phyloP scores from a whole-genome alignment of 2,888 invertebrate genomes.

The Chaetogeoica ovagalla region DNA sequence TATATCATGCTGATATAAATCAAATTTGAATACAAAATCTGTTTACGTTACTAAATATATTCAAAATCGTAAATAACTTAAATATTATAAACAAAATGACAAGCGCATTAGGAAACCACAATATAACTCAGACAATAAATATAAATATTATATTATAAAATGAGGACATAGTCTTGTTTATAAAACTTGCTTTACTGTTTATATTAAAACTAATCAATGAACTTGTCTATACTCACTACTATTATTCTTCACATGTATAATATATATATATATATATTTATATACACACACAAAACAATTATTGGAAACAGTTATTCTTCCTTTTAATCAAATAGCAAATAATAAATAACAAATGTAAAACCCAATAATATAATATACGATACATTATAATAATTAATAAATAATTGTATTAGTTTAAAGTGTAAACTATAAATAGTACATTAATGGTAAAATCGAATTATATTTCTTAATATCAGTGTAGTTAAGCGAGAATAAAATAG shows the following conservation, averaged over 20 bases:
- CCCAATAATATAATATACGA: not conserved
- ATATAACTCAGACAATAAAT: not conserved
- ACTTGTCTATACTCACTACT: not conserved
- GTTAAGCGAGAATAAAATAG: not conserved
- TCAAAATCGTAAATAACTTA: slow-evolving; percentile 21
- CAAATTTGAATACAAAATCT: not conserved
- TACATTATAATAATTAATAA: slow-evolving; percentile 7
- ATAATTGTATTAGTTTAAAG: slow-evolving; percentile 4
- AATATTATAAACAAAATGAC: slow-evolving; percentile 35
- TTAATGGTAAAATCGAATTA: slow-evolving; percentile 14
- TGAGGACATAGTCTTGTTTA: slow-evolving; percentile 14
- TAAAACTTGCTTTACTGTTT: slow-evolving; percentile 15
- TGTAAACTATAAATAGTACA: not conserved
- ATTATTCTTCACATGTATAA: not conserved
- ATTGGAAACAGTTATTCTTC: slow-evolving; percentile 7
- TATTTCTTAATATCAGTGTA: not conserved
- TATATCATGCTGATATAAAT: not conserved
- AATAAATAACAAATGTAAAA: slow-evolving; percentile 7
- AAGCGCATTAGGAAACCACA: slow-evolving; percentile 5
- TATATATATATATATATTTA: slow-evolving; percentile 1
- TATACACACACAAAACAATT: too few relatives aligned
- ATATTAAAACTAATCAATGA: slow-evolving; percentile 1
- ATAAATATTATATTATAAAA: slow-evolving; percentile 19
- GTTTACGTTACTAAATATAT: slow-evolving; percentile 9
- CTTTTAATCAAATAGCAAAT: slow-evolving; percentile 3